Percentiles rank a stretch among this genome's conserved stretches.
Conservation (phyloP, 2,888 invertebrate species). For the Eustalomyia histrio region DNA sequence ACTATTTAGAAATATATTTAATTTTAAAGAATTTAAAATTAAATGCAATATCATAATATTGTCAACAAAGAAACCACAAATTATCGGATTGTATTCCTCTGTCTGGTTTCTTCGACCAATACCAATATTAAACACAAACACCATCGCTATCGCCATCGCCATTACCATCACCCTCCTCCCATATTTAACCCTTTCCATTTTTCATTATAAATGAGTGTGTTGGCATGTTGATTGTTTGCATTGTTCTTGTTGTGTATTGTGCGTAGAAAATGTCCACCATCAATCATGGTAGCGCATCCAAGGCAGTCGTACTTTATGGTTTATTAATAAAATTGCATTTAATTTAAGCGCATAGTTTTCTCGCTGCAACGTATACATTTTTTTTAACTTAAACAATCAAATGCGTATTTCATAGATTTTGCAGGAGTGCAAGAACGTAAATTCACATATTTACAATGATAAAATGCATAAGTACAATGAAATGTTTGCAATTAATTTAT, state of each 20-base stretch:
- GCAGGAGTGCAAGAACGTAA: not conserved
- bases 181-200: not conserved
- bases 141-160: no score
- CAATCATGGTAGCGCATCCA: constrained; percentile 63
- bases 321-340: constrained; percentile 63
- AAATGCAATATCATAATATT: constrained; percentile 25
- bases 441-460: constrained; percentile 38
- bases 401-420: no score
- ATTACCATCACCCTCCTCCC: constrained; percentile 12
- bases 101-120: not conserved
- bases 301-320: constrained; percentile 63
- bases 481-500: constrained; percentile 61
- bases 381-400: no score
- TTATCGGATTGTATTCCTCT: constrained; percentile 37
- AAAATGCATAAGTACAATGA: constrained; percentile 47
- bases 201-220: not conserved
- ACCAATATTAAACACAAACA: no score
- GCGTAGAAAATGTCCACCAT: constrained; percentile 51
- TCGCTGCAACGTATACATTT: constrained; percentile 1
- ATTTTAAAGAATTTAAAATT: constrained; percentile 10
- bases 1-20: not conserved
- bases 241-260: constrained; percentile 34
- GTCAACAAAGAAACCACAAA: constrained; percentile 47
- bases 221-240: constrained; percentile 25
- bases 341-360: constrained; percentile 41